Percentiles rank a stretch among this genome's conserved stretches.
Conservation (phyloP, 2,113 vertebrate genomes). For the Mirza zaza region DNA sequence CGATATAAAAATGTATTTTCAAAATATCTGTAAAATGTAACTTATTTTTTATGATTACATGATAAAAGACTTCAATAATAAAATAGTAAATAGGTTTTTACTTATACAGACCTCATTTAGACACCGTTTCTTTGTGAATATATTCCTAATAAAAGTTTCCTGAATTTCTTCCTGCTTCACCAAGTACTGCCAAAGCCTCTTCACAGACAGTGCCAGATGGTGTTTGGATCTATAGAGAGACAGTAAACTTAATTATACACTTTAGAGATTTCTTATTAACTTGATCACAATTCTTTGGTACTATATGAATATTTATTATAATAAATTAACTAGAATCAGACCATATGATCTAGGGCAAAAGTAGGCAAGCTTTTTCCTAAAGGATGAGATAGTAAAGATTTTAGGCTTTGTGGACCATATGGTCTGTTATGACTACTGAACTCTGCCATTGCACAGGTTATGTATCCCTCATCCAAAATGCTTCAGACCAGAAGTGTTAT, state of each 20-base stretch:
- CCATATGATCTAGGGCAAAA: neutral
- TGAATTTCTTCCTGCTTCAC: constrained; percentile 97
- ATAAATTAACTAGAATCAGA: constrained; percentile 53
- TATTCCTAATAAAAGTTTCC: constrained; percentile 97
- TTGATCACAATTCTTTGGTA: neutral
- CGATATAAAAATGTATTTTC: neutral
- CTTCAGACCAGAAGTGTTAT: neutral
- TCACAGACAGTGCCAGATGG: constrained; percentile 90
- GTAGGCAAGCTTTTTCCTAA: neutral
- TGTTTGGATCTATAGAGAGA: constrained; percentile 88
- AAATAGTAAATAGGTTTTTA: constrained; percentile 31
- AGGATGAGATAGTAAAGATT: neutral
- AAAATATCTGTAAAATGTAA: constrained; percentile 12
- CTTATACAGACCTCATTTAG: constrained; percentile 88
- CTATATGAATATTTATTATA: neutral
- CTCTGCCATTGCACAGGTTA: neutral
- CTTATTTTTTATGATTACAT: neutral
- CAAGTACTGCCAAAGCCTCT: constrained; percentile 96
- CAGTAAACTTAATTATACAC: constrained; percentile 14
- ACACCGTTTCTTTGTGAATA: constrained; percentile 94
- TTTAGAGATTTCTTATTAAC: constrained; percentile 44
- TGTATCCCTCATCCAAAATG: neutral
- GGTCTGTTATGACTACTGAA: neutral
- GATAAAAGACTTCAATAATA: constrained; percentile 27
- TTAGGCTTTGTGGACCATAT: neutral